These are phyloP conservation scores for Brevipalpus yothersi DNA, from an alignment of 1,140 invertebrate genomes.

Conservation along the genomic window DNA sequence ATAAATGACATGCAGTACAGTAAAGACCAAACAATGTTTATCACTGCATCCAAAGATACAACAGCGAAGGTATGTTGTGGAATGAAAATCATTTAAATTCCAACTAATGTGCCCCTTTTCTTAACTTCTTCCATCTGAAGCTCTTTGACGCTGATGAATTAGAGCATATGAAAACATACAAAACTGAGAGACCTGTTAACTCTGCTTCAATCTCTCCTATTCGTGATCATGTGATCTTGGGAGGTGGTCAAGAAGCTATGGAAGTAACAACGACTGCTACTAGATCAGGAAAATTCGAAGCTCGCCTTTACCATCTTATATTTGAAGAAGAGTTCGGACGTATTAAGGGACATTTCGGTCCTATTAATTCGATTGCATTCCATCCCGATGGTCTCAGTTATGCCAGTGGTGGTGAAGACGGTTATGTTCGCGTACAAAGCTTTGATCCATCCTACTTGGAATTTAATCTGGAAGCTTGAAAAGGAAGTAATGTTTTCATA, in stretches of 20 bases:
- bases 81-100: not conserved
- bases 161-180: slow-evolving; percentile 70
- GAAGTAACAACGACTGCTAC: slow-evolving; percentile 93
- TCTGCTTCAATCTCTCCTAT: slow-evolving; percentile 86
- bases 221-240: slow-evolving; percentile 71
- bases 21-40: slow-evolving; percentile 69
- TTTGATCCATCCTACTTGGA: slow-evolving; percentile 94
- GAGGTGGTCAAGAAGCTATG: slow-evolving; percentile 95
- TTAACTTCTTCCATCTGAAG: slow-evolving; percentile 14
- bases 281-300: slow-evolving; percentile 88
- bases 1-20: slow-evolving; percentile 91
- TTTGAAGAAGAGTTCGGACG: slow-evolving; percentile 98
- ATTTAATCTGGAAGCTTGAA: slow-evolving; percentile 72
- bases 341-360: slow-evolving; percentile 97
- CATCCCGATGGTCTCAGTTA: slow-evolving; percentile 94
- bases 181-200: slow-evolving; percentile 86
- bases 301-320: slow-evolving; percentile 90
- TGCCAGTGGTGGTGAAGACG: slow-evolving; percentile 92
- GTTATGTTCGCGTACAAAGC: slow-evolving; percentile 81
- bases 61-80: slow-evolving; percentile 41
- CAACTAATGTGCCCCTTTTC: not conserved
- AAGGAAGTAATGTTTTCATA: not conserved
- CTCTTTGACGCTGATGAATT: slow-evolving; percentile 68
- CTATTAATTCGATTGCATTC: slow-evolving; percentile 93
- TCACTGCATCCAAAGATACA: slow-evolving; percentile 80